Evolutionary conservation across 2,888 invertebrate species (phyloP).

Genomic region (Limulus polyphemus): DNA sequence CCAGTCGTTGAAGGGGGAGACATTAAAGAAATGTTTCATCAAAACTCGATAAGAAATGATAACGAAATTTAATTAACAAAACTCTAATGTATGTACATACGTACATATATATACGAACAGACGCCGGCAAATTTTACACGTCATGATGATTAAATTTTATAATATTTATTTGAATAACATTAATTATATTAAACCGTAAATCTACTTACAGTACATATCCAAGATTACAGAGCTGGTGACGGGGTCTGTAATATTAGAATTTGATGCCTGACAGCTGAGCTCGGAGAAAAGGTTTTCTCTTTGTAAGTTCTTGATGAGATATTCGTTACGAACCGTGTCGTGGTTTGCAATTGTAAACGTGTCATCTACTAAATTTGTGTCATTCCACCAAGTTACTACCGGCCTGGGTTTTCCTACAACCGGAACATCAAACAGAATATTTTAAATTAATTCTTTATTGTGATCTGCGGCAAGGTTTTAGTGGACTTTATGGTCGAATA

Average conservation of each 20-base stretch:
- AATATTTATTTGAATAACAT: too few species aligned
- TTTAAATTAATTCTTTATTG: too few species aligned
- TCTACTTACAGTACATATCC: slow-evolving; percentile 77
- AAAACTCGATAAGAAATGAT: too few species aligned
- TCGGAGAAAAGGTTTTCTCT: slow-evolving; percentile 69
- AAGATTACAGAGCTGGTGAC: slow-evolving; percentile 63
- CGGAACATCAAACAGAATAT: not conserved
- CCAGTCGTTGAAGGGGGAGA: too few species aligned
- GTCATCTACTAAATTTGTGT: not conserved
- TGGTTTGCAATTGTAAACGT: not conserved
- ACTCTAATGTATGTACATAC: too few species aligned
- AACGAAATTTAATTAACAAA: too few species aligned
- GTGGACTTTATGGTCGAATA: too few species aligned
- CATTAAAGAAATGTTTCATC: too few species aligned
- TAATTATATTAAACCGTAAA: slow-evolving; percentile 23
- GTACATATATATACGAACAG: too few species aligned
- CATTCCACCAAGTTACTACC: not conserved
- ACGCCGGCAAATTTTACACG: too few species aligned
- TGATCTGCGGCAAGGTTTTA: too few species aligned
- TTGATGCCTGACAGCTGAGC: slow-evolving; percentile 73
- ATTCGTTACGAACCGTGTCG: slow-evolving; percentile 52
- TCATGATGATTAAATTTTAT: too few species aligned
- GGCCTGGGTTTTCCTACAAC: not conserved
- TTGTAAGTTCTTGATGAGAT: slow-evolving; percentile 59
- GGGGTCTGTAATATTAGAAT: slow-evolving; percentile 64